Percentiles rank a stretch among this genome's conserved stretches.
These are phyloP conservation scores for Euplexia lucipara DNA, from an alignment of 2,888 invertebrate genomes.

Conservation along the genomic window DNA sequence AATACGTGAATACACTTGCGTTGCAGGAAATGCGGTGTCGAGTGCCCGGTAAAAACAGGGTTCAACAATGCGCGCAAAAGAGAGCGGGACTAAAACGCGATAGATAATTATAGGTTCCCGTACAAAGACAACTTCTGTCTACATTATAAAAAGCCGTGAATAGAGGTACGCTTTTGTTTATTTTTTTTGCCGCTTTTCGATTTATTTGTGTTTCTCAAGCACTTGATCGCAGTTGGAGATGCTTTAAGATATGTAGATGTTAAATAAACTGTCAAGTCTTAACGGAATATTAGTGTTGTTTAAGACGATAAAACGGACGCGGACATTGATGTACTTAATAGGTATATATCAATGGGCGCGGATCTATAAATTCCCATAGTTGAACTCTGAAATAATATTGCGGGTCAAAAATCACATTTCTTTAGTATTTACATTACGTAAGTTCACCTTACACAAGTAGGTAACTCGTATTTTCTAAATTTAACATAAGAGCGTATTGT, in stretches of 20 bases:
- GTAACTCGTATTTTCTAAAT: no score
- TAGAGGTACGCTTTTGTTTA: slow-evolving; percentile 21
- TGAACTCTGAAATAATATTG: no score
- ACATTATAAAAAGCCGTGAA: slow-evolving; percentile 47
- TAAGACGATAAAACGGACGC: not conserved
- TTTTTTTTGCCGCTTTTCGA: slow-evolving; percentile 41
- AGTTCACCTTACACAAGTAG: no score
- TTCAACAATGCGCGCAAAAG: slow-evolving; percentile 53
- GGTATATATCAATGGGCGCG: no score
- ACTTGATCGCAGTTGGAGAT: slow-evolving; percentile 27
- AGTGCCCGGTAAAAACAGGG: slow-evolving; percentile 72
- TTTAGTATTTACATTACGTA: no score
- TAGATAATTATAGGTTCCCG: slow-evolving; percentile 69
- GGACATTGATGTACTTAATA: no score
- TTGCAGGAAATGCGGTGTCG: slow-evolving; percentile 89
- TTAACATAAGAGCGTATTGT: no score
- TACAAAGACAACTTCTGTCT: slow-evolving; percentile 50
- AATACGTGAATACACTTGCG: slow-evolving; percentile 85
- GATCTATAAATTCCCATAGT: no score
- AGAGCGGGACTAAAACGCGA: slow-evolving; percentile 61
- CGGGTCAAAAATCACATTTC: no score
- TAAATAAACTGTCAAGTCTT: not conserved
- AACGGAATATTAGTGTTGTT: not conserved
- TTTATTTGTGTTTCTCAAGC: slow-evolving; percentile 29
- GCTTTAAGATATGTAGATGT: slow-evolving; percentile 2